Conservation (phyloP, 1,140 invertebrate species). For the Leptinotarsa texana region DNA sequence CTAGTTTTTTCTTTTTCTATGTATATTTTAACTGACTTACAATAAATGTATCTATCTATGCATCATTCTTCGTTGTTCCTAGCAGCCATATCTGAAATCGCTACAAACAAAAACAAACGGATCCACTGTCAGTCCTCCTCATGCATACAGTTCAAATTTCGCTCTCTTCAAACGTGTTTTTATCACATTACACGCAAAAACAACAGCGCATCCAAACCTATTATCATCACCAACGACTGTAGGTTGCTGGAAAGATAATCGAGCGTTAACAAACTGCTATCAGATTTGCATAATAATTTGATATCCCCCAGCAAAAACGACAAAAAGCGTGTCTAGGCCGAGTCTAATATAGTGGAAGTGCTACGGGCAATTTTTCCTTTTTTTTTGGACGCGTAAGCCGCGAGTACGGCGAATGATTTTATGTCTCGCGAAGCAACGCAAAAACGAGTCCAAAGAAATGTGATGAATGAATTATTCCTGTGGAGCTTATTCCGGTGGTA, state of each 20-base stretch:
- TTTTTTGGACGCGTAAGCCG: background rate
- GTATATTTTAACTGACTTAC: no score
- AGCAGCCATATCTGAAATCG: background rate
- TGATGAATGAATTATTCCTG: conserved; percentile 1
- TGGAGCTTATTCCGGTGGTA: background rate
- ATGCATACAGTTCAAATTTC: background rate
- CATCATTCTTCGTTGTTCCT: no score
- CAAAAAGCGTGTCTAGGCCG: conserved; percentile 5
- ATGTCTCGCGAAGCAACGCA: background rate
- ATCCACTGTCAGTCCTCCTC: background rate
- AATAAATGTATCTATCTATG: no score
- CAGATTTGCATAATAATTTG: conserved; percentile 17
- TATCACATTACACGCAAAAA: conserved; percentile 19
- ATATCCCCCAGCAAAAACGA: background rate
- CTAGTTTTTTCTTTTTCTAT: no score
- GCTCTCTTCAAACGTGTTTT: background rate
- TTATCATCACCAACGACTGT: background rate
- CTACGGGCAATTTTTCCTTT: conserved; percentile 6
- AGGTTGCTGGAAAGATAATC: background rate
- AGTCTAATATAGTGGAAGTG: conserved; percentile 9
- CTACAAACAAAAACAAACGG: background rate
- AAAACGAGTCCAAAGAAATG: background rate
- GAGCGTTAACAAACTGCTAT: conserved; percentile 10
- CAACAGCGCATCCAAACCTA: background rate
- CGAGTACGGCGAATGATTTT: background rate